Percentiles rank a stretch among this genome's conserved stretches.
phyloP scores from a whole-genome alignment of 2,888 invertebrate genomes.

The Lepeophtheirus nordmannii region DNA sequence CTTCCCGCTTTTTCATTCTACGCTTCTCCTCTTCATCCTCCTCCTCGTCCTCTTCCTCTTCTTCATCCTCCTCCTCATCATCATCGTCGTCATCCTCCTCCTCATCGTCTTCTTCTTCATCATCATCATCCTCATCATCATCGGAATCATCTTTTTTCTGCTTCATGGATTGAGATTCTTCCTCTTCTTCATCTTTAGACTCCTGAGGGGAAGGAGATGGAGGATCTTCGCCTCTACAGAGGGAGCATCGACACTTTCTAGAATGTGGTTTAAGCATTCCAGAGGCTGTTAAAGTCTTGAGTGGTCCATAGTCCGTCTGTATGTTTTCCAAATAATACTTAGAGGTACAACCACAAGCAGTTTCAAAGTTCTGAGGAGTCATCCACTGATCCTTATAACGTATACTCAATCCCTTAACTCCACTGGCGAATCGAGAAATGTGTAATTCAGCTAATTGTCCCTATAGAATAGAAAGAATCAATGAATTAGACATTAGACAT shows the following conservation, averaged over 20 bases:
- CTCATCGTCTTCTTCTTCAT: conserved; percentile 18
- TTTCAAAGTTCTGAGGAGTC: conserved; percentile 22
- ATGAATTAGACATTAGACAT: background rate
- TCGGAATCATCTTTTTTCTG: conserved; percentile 3
- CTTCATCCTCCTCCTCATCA: conserved; percentile 12
- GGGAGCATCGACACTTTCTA: conserved; percentile 16
- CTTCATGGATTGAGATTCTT: background rate
- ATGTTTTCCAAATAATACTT: conserved; percentile 22
- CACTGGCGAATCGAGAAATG: conserved; percentile 15
- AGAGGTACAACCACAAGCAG: background rate
- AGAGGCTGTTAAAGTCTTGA: conserved; percentile 21
- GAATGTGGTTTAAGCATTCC: conserved; percentile 20
- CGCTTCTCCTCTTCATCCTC: conserved; percentile 21
- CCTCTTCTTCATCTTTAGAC: background rate
- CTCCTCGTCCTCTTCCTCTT: conserved; percentile 20
- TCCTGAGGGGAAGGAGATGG: background rate
- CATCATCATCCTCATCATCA: conserved; percentile 1
- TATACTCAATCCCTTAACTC: conserved; percentile 17
- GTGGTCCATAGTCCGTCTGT: conserved; percentile 23
- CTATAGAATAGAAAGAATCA: background rate
- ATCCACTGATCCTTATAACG: conserved; percentile 20
- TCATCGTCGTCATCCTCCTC: conserved; percentile 20
- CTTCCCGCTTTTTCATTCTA: background rate
- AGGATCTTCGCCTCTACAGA: conserved; percentile 13
- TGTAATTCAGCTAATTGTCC: conserved; percentile 20